A percentile compares a stretch with the other conserved stretches of the same genome.
phyloP scores from a whole-genome alignment of 2,113 vertebrate genomes.

The Ceratotherium simum region DNA sequence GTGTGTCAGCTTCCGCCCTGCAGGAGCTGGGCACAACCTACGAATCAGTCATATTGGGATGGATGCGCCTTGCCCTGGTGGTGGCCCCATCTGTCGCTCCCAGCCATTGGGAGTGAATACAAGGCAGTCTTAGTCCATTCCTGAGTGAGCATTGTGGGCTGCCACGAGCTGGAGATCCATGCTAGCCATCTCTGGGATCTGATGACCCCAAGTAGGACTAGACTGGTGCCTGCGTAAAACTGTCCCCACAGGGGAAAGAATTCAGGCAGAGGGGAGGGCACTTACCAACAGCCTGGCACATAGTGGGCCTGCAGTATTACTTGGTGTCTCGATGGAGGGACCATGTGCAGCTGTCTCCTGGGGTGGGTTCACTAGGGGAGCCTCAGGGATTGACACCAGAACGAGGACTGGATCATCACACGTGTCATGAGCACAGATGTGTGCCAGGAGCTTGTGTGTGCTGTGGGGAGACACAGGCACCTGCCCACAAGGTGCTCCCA shows the following conservation, averaged over 20 bases:
- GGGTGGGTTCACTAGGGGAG: neutral
- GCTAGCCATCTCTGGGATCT: neutral
- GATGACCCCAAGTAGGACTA: neutral
- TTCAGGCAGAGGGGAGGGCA: neutral
- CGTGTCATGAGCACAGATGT: fast-evolving
- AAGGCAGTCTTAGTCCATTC: neutral
- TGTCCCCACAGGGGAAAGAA: neutral
- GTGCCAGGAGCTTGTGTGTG: fast-evolving
- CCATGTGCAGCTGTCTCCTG: fast-evolving
- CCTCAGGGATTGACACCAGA: neutral
- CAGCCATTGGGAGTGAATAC: neutral
- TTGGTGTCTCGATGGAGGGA: fast-evolving
- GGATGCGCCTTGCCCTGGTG: neutral
- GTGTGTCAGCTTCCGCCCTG: neutral
- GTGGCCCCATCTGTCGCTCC: neutral
- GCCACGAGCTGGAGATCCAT: neutral
- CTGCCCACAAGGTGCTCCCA: too few species aligned
- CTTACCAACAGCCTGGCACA: neutral
- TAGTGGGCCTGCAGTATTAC: fast-evolving
- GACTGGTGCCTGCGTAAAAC: neutral
- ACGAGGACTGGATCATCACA: neutral
- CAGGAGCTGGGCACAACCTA: neutral
- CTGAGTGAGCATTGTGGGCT: neutral
- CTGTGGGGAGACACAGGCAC: neutral
- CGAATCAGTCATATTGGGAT: neutral